Evolutionary conservation across 2,113 vertebrate genomes (phyloP).

Genomic region (Paraplagusia blochii): DNA sequence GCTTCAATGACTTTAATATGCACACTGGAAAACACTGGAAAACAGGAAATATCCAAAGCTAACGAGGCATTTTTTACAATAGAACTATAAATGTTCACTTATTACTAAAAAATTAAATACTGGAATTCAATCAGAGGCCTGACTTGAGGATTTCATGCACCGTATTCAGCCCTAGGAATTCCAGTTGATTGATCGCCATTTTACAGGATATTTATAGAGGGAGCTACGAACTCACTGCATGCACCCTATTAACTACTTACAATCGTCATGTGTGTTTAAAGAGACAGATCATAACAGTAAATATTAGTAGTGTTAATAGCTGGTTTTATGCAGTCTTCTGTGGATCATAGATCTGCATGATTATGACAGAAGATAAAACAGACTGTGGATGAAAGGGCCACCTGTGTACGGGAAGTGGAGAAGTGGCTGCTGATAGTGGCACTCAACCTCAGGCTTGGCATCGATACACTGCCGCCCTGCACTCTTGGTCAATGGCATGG

Average conservation of each 20-base stretch:
- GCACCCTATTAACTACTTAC: slow-evolving; percentile 50
- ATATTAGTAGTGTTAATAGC: slow-evolving; percentile 49
- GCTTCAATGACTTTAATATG: too few relatives aligned
- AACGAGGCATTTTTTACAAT: too few relatives aligned
- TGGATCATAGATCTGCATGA: slow-evolving; percentile 64
- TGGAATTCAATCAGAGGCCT: too few relatives aligned
- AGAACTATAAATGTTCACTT: too few relatives aligned
- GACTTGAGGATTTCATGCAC: too few relatives aligned
- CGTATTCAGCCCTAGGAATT: too few relatives aligned
- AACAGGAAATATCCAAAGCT: too few relatives aligned
- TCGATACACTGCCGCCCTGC: slow-evolving; percentile 29
- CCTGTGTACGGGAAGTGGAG: slow-evolving; percentile 71
- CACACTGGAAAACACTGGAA: too few relatives aligned
- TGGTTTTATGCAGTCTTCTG: slow-evolving; percentile 40
- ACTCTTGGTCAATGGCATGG: slow-evolving; percentile 19
- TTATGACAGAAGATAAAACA: slow-evolving; percentile 32
- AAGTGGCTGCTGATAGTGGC: slow-evolving; percentile 38
- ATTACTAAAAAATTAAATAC: too few relatives aligned
- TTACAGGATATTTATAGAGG: slow-evolving; percentile 8
- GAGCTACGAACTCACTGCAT: slow-evolving; percentile 27
- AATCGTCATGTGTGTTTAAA: slow-evolving; percentile 51
- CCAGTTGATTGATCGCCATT: slow-evolving; percentile 5
- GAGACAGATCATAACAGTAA: slow-evolving; percentile 28
- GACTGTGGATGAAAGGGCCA: slow-evolving; percentile 64
- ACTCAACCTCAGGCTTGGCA: slow-evolving; percentile 45